Percentiles rank a stretch among this genome's conserved stretches.
phyloP scores from a whole-genome alignment of 2,888 invertebrate species.

The Sinhomidia bicolor region DNA sequence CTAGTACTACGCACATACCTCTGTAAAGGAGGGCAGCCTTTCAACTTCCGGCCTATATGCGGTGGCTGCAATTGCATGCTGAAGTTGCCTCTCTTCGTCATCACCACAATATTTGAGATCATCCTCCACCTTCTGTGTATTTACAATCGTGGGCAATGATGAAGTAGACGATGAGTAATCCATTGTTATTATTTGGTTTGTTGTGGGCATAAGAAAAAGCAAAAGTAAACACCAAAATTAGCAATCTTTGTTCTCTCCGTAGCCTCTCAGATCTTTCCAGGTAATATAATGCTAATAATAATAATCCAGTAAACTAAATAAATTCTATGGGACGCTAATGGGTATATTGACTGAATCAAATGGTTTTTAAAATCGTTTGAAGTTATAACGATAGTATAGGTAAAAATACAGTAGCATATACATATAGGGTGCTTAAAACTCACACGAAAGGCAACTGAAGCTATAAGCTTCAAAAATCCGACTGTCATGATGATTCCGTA shows the following conservation, averaged over 20 bases:
- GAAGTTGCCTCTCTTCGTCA: slow-evolving; percentile 64
- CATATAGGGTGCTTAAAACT: slow-evolving; percentile 19
- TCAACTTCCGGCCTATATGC: slow-evolving; percentile 68
- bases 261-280: slow-evolving; percentile 11
- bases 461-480: slow-evolving; percentile 65
- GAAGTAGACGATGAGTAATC: slow-evolving; percentile 63
- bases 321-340: background rate
- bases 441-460: slow-evolving; percentile 65
- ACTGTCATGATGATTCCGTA: slow-evolving; percentile 68
- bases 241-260: background rate
- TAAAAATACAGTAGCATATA: background rate
- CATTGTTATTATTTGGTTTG: slow-evolving; percentile 14
- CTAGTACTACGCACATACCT: slow-evolving; percentile 58
- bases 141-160: slow-evolving; percentile 25
- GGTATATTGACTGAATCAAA: background rate
- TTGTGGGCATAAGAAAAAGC: background rate
- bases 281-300: background rate
- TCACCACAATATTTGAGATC: slow-evolving; percentile 48
- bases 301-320: no score
- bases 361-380: background rate
- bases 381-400: background rate
- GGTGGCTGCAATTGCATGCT: slow-evolving; percentile 5
- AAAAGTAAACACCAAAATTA: slow-evolving; percentile 50
- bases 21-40: slow-evolving; percentile 72
- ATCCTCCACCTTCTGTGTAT: slow-evolving; percentile 61